Evolutionary conservation across 2,797 vertebrate genomes (phyloP).

Genomic region (Chaetophractus vellerosus): DNA sequence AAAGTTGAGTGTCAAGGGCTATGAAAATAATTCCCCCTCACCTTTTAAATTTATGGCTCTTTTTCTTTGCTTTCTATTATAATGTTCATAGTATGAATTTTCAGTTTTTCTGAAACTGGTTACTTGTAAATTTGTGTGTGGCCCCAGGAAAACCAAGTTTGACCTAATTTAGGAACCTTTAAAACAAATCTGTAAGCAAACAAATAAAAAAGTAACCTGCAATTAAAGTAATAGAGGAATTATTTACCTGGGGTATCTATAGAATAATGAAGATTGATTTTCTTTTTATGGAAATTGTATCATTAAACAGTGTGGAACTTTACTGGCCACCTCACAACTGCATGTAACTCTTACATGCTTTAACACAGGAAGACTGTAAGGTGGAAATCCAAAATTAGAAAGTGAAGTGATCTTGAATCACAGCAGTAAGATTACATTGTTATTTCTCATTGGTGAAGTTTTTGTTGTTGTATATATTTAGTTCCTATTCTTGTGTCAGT

Average conservation of each 20-base stretch:
- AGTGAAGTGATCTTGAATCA: conserved; percentile 11
- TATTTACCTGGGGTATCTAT: neutral
- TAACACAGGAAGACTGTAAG: conserved; percentile 48
- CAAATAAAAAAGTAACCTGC: conserved; percentile 30
- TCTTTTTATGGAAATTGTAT: conserved; percentile 60
- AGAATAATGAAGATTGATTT: conserved; percentile 32
- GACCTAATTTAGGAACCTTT: conserved; percentile 8
- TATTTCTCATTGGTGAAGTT: conserved; percentile 34
- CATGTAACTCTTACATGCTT: conserved; percentile 16
- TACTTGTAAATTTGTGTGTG: conserved; percentile 54
- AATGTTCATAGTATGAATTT: conserved; percentile 43
- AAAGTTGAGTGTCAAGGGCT: conserved; percentile 20
- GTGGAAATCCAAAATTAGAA: conserved; percentile 58
- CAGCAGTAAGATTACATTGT: neutral
- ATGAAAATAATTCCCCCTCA: conserved; percentile 22
- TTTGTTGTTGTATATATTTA: conserved; percentile 46
- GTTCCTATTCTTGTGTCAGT: neutral
- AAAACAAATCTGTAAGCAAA: conserved; percentile 42
- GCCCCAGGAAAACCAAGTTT: conserved; percentile 14
- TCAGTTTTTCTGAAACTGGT: conserved; percentile 47
- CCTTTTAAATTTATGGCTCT: neutral
- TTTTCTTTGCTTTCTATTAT: conserved; percentile 51
- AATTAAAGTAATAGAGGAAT: neutral
- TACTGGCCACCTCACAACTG: neutral
- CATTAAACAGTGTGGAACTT: conserved; percentile 7